Evolutionary conservation across 2,888 invertebrate species (phyloP).

Genomic region (Crossocerus cetratus): DNA sequence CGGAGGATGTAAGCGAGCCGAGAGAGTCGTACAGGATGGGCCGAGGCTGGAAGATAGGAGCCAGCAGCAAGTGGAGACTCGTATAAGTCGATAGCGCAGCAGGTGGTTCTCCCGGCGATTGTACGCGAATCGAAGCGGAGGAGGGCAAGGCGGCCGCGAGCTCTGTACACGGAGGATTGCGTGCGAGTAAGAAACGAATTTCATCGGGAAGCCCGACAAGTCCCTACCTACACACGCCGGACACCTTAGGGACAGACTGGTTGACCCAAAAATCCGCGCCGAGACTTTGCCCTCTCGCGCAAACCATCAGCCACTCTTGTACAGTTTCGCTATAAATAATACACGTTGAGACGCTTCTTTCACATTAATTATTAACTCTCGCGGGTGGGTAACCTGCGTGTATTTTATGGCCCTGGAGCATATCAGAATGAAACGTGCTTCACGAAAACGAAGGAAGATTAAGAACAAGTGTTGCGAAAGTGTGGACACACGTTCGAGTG

Average conservation of each 20-base stretch:
- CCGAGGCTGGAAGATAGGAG: background rate
- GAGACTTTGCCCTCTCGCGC: background rate
- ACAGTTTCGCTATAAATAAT: too few relatives aligned
- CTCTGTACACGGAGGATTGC: background rate
- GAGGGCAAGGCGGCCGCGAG: background rate
- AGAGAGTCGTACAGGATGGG: slow-evolving; percentile 3
- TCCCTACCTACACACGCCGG: too few relatives aligned
- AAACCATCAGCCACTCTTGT: background rate
- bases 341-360: too few relatives aligned
- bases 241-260: too few relatives aligned
- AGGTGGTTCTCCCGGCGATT: slow-evolving; percentile 20
- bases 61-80: slow-evolving; percentile 14
- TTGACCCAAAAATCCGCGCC: too few relatives aligned
- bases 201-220: slow-evolving; percentile 2
- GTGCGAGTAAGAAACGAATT: slow-evolving; percentile 7
- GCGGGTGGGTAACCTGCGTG: too few relatives aligned
- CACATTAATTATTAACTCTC: too few relatives aligned
- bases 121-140: background rate
- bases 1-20: background rate
- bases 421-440: too few relatives aligned
- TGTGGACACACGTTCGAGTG: too few relatives aligned
- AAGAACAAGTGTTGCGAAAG: too few relatives aligned
- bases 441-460: too few relatives aligned
- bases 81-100: slow-evolving; percentile 31
- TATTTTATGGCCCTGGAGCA: too few relatives aligned